phyloP scores from a whole-genome alignment of 2,888 invertebrate species.

The Gymnoscelis rufifasciata region DNA sequence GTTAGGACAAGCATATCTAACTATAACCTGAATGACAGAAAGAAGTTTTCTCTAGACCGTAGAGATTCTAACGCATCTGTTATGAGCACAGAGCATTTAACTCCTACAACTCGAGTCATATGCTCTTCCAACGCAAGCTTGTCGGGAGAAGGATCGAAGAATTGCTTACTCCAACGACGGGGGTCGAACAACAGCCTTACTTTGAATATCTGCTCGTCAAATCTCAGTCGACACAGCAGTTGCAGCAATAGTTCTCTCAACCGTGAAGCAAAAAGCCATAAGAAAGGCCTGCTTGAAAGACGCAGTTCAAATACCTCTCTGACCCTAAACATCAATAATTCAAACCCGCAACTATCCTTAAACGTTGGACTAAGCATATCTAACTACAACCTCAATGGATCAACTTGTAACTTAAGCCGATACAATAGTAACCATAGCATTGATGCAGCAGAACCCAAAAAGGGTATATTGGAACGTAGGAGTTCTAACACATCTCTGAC shows the following conservation, averaged over 20 bases:
- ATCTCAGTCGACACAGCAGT: slow-evolving; percentile 76
- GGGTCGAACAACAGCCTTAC: slow-evolving; percentile 93
- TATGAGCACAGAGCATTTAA: slow-evolving; percentile 74
- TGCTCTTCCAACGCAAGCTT: slow-evolving; percentile 74
- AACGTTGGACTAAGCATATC: slow-evolving; percentile 71
- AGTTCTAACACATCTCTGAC: slow-evolving; percentile 91
- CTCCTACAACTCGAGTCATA: slow-evolving; percentile 62
- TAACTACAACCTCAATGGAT: slow-evolving; percentile 73
- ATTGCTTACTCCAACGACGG: slow-evolving; percentile 86
- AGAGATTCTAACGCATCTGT: slow-evolving; percentile 93
- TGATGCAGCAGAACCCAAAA: slow-evolving; percentile 63
- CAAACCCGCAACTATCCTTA: slow-evolving; percentile 68
- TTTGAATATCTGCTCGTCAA: slow-evolving; percentile 82
- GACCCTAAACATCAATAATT: slow-evolving; percentile 83
- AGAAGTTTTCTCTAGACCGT: slow-evolving; percentile 86
- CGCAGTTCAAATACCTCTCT: slow-evolving; percentile 94
- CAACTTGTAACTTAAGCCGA: slow-evolving; percentile 69
- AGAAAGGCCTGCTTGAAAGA: slow-evolving; percentile 88
- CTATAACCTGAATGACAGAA: slow-evolving; percentile 67
- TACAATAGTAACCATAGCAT: slow-evolving; percentile 74
- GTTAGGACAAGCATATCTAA: slow-evolving; percentile 71
- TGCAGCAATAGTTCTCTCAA: slow-evolving; percentile 79
- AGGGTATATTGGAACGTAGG: slow-evolving; percentile 85
- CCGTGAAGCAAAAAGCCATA: slow-evolving; percentile 65
- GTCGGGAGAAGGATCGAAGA: slow-evolving; percentile 63